Evolutionary conservation across 2,888 invertebrate species (phyloP).

Genomic region (Poecilus cupreus): DNA sequence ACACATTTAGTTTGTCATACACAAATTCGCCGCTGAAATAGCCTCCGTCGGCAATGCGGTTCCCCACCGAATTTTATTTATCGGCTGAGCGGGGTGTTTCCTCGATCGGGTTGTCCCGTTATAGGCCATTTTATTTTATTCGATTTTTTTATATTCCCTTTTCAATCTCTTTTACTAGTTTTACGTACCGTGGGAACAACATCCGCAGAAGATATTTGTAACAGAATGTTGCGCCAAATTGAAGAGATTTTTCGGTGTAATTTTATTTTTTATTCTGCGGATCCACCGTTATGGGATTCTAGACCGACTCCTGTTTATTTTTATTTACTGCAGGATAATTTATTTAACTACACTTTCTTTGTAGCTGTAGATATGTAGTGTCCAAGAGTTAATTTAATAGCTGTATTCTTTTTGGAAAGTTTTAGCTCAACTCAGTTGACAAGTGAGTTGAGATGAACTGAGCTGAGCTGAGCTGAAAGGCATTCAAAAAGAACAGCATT

Average conservation of each 20-base stretch:
- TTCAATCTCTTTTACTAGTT: slow-evolving; percentile 52
- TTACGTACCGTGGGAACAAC: slow-evolving; percentile 40
- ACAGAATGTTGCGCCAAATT: slow-evolving; percentile 19
- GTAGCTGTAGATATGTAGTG: no score
- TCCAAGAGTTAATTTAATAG: no score
- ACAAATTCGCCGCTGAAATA: slow-evolving; percentile 19
- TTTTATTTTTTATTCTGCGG: slow-evolving; percentile 30
- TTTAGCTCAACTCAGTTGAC: no score
- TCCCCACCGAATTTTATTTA: slow-evolving; percentile 49
- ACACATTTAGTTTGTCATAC: slow-evolving; percentile 35
- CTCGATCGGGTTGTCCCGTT: slow-evolving; percentile 43
- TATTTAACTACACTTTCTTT: no score
- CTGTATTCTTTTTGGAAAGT: no score
- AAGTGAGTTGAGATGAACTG: no score
- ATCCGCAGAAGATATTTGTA: slow-evolving; percentile 40
- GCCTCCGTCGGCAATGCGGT: slow-evolving; percentile 5
- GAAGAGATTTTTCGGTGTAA: neutral
- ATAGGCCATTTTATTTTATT: slow-evolving; percentile 51
- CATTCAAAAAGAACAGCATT: no score
- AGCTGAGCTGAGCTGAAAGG: no score
- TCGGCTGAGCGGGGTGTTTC: neutral
- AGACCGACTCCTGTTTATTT: neutral
- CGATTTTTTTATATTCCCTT: slow-evolving; percentile 53
- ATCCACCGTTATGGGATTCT: neutral
- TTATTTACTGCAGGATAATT: neutral